phyloP scores from a whole-genome alignment of 2,797 vertebrate species.

The Dromococcyx pavoninus region DNA sequence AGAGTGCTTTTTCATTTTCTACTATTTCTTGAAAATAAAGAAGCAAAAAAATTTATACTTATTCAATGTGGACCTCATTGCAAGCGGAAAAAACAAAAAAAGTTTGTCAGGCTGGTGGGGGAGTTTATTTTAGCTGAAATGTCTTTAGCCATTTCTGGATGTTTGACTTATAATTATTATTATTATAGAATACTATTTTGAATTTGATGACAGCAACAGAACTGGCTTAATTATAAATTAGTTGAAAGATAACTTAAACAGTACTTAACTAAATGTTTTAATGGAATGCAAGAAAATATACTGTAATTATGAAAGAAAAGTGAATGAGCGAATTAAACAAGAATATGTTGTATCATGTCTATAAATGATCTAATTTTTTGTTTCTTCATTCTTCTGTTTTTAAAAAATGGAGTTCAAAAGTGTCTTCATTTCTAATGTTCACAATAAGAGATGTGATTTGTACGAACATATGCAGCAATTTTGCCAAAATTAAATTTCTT shows the following conservation, averaged over 20 bases:
- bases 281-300: slow-evolving; percentile 10
- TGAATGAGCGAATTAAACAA: slow-evolving; percentile 8
- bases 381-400: slow-evolving; percentile 46
- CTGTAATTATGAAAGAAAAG: slow-evolving; percentile 2
- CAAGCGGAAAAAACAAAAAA: background rate
- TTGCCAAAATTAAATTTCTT: slow-evolving; percentile 69
- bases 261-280: background rate
- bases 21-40: slow-evolving; percentile 1
- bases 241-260: background rate
- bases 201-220: background rate
- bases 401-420: slow-evolving; percentile 37
- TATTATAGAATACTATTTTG: slow-evolving; percentile 5
- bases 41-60: background rate
- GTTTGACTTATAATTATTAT: background rate
- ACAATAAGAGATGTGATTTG: slow-evolving; percentile 59
- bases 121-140: background rate
- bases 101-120: background rate
- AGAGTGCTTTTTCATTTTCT: background rate
- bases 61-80: background rate
- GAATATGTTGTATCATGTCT: background rate
- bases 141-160: background rate
- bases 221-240: background rate
- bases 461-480: slow-evolving; percentile 70
- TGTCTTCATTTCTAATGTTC: slow-evolving; percentile 35
- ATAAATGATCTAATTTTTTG: slow-evolving; percentile 20